phyloP scores from a whole-genome alignment of 1,140 invertebrate genomes.

The Arctopsyche grandis region DNA sequence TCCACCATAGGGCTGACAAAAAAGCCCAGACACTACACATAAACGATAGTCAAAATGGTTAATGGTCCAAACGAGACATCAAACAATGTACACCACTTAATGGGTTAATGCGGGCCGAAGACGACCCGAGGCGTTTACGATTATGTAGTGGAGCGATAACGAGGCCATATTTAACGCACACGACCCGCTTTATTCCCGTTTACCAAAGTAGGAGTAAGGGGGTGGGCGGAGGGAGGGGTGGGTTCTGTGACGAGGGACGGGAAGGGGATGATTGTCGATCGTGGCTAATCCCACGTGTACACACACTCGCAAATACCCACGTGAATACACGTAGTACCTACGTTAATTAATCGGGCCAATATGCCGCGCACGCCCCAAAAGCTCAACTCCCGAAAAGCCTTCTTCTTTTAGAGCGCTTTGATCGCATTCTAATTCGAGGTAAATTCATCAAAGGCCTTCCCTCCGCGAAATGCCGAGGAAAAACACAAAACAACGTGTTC shows the following conservation, averaged over 20 bases:
- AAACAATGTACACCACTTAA: background rate
- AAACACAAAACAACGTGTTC: background rate
- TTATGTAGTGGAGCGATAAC: background rate
- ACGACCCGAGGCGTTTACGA: constrained; percentile 5
- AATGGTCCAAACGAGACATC: too few species aligned
- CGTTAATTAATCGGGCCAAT: background rate
- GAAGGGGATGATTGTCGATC: background rate
- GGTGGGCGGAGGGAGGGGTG: background rate
- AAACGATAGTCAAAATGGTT: too few species aligned
- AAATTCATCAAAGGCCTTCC: background rate
- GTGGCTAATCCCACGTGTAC: background rate
- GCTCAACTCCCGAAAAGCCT: background rate
- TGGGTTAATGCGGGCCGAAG: background rate
- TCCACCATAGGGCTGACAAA: too few species aligned
- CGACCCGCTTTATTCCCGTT: background rate
- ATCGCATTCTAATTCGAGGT: constrained; percentile 1
- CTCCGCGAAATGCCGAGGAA: background rate
- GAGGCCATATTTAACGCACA: background rate
- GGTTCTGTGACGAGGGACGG: background rate
- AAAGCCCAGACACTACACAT: too few species aligned
- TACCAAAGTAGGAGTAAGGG: background rate
- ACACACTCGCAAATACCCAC: background rate
- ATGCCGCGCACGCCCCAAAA: background rate
- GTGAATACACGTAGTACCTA: background rate
- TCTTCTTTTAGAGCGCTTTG: constrained; percentile 6